phyloP scores from a whole-genome alignment of 2,797 vertebrate species.

The Gobio occitaniae region DNA sequence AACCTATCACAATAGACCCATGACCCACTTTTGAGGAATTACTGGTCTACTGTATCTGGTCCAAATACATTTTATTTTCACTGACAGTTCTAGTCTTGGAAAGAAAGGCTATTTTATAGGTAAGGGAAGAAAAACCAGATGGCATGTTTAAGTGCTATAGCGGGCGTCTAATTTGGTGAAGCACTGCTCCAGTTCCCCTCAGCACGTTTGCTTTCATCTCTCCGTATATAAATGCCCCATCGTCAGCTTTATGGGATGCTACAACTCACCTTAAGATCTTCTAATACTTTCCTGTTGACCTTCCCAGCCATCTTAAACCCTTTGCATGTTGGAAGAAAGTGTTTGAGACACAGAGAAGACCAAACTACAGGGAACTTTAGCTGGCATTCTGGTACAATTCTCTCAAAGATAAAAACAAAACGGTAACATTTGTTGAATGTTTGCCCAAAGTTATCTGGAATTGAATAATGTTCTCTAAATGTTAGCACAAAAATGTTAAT shows the following conservation, averaged over 20 bases:
- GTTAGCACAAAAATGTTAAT: too few species aligned
- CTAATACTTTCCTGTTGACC: constrained; percentile 37
- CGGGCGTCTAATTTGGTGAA: neutral
- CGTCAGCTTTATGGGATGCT: constrained; percentile 36
- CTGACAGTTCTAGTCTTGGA: neutral
- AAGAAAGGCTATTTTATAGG: constrained; percentile 30
- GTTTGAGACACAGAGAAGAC: neutral
- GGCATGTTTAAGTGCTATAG: constrained; percentile 6
- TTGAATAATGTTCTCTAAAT: too few species aligned
- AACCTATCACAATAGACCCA: neutral
- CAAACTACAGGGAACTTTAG: neutral
- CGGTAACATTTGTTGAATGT: too few species aligned
- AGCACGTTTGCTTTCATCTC: constrained; percentile 35
- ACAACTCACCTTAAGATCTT: neutral
- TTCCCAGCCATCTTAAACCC: constrained; percentile 1
- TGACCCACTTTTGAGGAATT: constrained; percentile 5
- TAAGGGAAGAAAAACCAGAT: constrained; percentile 19
- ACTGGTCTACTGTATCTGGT: neutral
- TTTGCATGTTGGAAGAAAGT: constrained; percentile 1
- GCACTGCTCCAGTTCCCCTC: constrained; percentile 14
- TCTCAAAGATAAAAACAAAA: too few species aligned
- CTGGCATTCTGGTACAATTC: neutral
- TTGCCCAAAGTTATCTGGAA: too few species aligned
- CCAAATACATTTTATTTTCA: neutral
- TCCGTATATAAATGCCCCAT: constrained; percentile 24